Percentiles rank a stretch among this genome's conserved stretches.
These are phyloP conservation scores for Noctua comes DNA, from an alignment of 2,888 invertebrate genomes.

Conservation along the genomic window DNA sequence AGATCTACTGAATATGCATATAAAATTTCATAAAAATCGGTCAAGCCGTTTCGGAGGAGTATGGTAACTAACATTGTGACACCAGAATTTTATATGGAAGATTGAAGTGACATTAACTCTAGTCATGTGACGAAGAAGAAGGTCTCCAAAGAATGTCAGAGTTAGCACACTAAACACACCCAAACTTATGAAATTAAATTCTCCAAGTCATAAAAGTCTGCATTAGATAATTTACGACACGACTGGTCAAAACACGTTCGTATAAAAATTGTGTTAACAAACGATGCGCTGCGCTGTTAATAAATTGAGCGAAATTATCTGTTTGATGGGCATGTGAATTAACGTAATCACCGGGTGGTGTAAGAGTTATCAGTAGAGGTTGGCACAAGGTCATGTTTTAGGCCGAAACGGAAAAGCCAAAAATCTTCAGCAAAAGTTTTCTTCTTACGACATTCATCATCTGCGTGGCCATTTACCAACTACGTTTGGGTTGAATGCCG, in stretches of 20 bases:
- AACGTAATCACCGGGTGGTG: conserved; percentile 59
- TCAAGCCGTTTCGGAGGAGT: too few species aligned
- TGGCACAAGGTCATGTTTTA: conserved; percentile 44
- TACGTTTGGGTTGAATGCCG: not conserved
- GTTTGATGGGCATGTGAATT: conserved; percentile 71
- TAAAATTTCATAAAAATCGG: too few species aligned
- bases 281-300: conserved; percentile 54
- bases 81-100: too few species aligned
- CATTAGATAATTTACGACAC: conserved; percentile 58
- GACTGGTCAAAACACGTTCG: conserved; percentile 59
- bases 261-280: conserved; percentile 51
- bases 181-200: conserved; percentile 53
- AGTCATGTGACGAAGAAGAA: conserved; percentile 21
- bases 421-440: not conserved
- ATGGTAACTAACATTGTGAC: too few species aligned
- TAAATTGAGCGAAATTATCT: conserved; percentile 66
- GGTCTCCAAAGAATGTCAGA: conserved; percentile 38
- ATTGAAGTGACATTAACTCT: not conserved
- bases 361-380: conserved; percentile 58
- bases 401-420: not conserved
- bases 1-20: too few species aligned
- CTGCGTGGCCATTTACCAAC: not conserved
- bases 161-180: conserved; percentile 41
- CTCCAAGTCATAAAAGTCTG: conserved; percentile 53
- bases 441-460: not conserved